Base-by-base conservation (phyloP, 1,140 invertebrate species). In the Euglossa dilemma region DNA sequence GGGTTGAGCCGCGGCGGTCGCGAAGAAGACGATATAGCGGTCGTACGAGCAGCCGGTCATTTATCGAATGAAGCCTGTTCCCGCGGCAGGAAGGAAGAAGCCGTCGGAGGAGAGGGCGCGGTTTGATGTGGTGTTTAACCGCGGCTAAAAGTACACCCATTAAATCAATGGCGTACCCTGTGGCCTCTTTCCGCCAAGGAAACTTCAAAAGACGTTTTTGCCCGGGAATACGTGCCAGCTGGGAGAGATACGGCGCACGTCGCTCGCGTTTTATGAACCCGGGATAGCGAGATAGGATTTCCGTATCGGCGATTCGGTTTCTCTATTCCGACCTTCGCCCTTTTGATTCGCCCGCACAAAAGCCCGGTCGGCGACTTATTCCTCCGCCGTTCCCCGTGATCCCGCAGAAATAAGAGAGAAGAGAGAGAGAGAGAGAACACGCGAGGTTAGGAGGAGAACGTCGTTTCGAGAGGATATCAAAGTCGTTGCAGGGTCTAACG, bases 161-260 rank as follows among this genome's bases (percentile, higher is more conserved):
- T 89, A 87, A 85, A 89, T 89, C 88, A 89, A 87, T 87, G 85
- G 67, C 83, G 25, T 56, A 52, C 61, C 50, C 45, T 45, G 70
- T 14, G 64, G 52, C 36, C 56, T 36, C 67, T 61, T 63, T 84
- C 82, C 63, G 75, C n/a, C 43, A 25, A 56, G 81, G 73, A 85
- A 89, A 85, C 85, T 89, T 89, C 87, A 89, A 89, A 89, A 87
- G 87, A 78, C 47, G 81, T 86, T 87, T 89, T 87, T 87, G 81
- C 63, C 11, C 43, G 56, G 77, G 70, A 73, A 76, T 73, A 76
- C 79, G 75, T 57, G 57, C 45, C 64, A 52, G 36, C 9, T 36
- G 18, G 71, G 23, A 45, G 6, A 64, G 28, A 87, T 66, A 70
- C 71, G n/a, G 67, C 74, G 64, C 70, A 63, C 72, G 84, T 80